Conservation (phyloP, 1,140 invertebrate genomes). For the Bombus pyrosoma region DNA sequence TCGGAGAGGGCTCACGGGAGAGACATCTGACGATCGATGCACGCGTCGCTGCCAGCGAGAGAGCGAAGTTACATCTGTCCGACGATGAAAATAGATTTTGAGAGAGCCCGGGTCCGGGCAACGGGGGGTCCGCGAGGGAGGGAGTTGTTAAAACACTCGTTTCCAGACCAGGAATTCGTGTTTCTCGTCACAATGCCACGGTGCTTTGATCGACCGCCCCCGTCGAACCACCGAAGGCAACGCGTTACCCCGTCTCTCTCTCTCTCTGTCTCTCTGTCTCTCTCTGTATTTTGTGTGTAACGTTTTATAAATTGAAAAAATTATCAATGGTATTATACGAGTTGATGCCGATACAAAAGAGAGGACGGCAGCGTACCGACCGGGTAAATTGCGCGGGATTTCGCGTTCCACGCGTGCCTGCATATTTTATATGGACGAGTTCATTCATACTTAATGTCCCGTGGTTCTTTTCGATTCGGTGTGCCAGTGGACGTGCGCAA, state of each 20-base stretch:
- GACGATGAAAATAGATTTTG: conserved; percentile 79
- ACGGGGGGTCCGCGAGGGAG: conserved; percentile 47
- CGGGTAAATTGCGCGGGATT: conserved; percentile 30
- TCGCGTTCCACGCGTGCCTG: conserved; percentile 18
- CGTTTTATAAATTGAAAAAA: conserved; percentile 66
- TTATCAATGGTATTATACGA: conserved; percentile 66
- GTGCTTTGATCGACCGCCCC: conserved; percentile 62
- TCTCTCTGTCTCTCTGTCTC: not conserved
- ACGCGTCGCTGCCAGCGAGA: conserved; percentile 74
- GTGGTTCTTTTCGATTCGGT: conserved; percentile 13
- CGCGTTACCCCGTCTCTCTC: not conserved
- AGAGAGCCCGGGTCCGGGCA: conserved; percentile 65
- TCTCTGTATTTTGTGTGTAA: conserved; percentile 39
- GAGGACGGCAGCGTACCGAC: not conserved
- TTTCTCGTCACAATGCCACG: conserved; percentile 67
- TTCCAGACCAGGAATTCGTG: conserved; percentile 71
- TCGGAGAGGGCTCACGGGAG: conserved; percentile 41
- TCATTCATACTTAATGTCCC: conserved; percentile 39
- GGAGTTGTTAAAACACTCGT: conserved; percentile 70
- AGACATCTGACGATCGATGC: conserved; percentile 80
- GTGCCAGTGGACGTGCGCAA: not conserved
- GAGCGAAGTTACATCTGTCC: conserved; percentile 75
- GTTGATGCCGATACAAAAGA: conserved; percentile 25
- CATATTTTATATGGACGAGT: conserved; percentile 58
- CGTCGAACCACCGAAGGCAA: conserved; percentile 55